phyloP scores from a whole-genome alignment of 37 sponge, comb jelly and placozoan genomes.

The Agelas oroides region DNA sequence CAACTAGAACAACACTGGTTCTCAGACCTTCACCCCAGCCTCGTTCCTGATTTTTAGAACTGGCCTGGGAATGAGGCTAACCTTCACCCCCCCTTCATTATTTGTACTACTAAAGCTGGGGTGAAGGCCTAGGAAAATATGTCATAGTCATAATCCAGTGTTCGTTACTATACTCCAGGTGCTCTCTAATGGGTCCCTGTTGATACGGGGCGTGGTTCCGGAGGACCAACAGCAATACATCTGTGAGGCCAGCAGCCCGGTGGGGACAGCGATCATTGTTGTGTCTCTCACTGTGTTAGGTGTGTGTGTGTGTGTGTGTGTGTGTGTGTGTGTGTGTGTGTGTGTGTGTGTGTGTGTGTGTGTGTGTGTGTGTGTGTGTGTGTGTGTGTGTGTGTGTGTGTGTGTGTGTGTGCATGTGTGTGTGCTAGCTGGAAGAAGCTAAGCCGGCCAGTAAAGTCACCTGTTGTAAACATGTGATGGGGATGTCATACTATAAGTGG shows the following conservation, averaged over 20 bases:
- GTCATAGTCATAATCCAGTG: background rate
- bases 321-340: background rate
- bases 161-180: slow-evolving; percentile 3
- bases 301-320: slow-evolving; percentile 5
- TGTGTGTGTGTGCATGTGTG: background rate
- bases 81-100: background rate
- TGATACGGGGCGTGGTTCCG: background rate
- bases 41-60: background rate
- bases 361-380: slow-evolving; percentile 14
- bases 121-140: background rate
- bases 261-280: slow-evolving; percentile 2
- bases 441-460: no score
- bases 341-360: background rate
- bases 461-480: no score
- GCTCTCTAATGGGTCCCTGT: slow-evolving; percentile 19
- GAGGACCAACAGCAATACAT: slow-evolving; percentile 48
- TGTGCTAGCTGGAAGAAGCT: no score
- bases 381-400: slow-evolving; percentile 8
- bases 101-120: background rate
- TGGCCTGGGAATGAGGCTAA: background rate
- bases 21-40: no score
- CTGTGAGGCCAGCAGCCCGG: slow-evolving; percentile 42
- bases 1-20: no score
- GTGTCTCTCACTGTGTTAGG: slow-evolving; percentile 44
- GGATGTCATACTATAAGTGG: no score